phyloP scores from a whole-genome alignment of 2,888 invertebrate species.

The Venusia cambrica region DNA sequence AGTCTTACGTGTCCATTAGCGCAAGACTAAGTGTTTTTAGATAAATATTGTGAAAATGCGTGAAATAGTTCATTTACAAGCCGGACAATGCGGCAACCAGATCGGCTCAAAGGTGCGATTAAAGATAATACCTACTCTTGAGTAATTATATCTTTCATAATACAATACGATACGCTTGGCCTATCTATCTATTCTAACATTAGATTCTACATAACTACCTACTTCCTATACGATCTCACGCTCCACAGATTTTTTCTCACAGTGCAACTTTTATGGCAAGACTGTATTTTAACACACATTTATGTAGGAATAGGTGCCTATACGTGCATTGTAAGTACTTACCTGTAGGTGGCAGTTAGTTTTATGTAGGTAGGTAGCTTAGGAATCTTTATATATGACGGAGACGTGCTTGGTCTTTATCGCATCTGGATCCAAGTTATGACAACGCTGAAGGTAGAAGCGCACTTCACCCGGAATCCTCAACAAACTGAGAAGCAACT shows the following conservation, averaged over 20 bases:
- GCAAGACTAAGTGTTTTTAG: constrained; percentile 33
- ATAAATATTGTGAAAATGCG: constrained; percentile 83
- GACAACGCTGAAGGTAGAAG: too few relatives aligned
- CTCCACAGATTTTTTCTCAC: constrained; percentile 25
- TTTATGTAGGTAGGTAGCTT: too few relatives aligned
- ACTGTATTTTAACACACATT: constrained; percentile 2
- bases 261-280: not conserved
- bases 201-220: constrained; percentile 15
- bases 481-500: too few relatives aligned
- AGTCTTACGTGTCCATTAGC: constrained; percentile 29
- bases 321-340: too few relatives aligned
- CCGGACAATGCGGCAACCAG: constrained; percentile 95
- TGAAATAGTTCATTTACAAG: constrained; percentile 95
- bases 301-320: too few relatives aligned
- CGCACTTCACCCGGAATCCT: too few relatives aligned
- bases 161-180: constrained; percentile 18
- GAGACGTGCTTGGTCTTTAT: too few relatives aligned
- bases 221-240: constrained; percentile 16
- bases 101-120: constrained; percentile 91
- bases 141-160: too few relatives aligned
- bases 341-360: too few relatives aligned
- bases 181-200: constrained; percentile 17
- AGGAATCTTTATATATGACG: too few relatives aligned
- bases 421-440: too few relatives aligned
- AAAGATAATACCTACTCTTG: constrained; percentile 7